Conservation (phyloP, 2,113 vertebrate genomes). For the Rafetus swinhoei region DNA sequence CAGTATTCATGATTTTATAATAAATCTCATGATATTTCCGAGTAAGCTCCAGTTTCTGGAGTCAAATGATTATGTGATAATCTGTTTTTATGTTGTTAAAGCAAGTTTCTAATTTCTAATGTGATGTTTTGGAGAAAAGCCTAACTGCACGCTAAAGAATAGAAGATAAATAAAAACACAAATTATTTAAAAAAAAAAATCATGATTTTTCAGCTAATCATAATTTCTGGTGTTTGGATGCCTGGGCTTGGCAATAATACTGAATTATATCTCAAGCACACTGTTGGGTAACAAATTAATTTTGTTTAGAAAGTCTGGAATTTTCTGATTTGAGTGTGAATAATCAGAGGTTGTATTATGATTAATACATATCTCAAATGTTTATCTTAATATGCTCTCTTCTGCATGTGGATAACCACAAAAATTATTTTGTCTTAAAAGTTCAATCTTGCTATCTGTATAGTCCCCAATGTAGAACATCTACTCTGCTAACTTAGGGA, state of each 20-base stretch:
- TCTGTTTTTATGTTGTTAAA: neutral
- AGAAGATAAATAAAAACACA: neutral
- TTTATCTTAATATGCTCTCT: neutral
- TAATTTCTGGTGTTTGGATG: neutral
- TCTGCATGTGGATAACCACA: neutral
- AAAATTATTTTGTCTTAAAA: neutral
- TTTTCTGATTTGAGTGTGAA: neutral
- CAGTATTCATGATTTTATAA: neutral
- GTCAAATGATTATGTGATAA: accelerated
- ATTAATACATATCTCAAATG: neutral
- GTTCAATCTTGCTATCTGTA: neutral
- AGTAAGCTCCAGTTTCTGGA: neutral
- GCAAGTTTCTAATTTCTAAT: neutral
- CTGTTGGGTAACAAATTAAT: neutral
- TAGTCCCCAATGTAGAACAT: neutral
- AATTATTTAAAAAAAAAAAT: neutral
- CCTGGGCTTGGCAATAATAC: neutral
- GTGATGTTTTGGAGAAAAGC: neutral
- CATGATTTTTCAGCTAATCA: neutral
- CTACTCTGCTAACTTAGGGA: neutral
- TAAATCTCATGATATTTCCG: neutral
- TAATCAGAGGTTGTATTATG: neutral
- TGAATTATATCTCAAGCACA: neutral
- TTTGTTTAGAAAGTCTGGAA: neutral
- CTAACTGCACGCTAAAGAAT: neutral